A percentile compares a stretch with the other conserved stretches of the same genome.
Conservation (phyloP, 1,140 invertebrate species). For the Archivesica marissinica region DNA sequence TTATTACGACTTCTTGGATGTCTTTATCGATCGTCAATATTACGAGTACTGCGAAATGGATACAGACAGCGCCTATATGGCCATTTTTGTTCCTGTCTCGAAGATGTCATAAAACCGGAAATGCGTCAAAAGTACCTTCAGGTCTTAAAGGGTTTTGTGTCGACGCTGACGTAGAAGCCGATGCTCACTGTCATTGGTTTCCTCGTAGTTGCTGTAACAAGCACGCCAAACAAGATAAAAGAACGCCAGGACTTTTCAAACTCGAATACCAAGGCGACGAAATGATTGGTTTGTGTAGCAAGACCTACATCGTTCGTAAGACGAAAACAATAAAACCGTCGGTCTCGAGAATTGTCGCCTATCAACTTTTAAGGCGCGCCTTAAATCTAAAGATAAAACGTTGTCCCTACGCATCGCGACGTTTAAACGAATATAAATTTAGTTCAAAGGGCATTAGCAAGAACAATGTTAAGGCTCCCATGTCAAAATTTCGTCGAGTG, state of each 20-base stretch:
- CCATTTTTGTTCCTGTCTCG: slow-evolving; percentile 32
- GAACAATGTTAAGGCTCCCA: not conserved
- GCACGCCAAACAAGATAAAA: not conserved
- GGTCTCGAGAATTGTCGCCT: too few relatives aligned
- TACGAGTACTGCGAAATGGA: slow-evolving; percentile 54
- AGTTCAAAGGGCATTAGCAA: too few relatives aligned
- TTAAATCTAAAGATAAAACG: too few relatives aligned
- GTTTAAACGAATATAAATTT: too few relatives aligned
- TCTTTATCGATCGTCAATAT: slow-evolving; percentile 34
- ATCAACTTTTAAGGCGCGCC: too few relatives aligned
- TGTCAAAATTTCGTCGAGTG: not conserved
- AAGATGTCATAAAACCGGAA: slow-evolving; percentile 19
- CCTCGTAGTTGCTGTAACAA: slow-evolving; percentile 11
- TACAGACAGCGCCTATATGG: slow-evolving; percentile 65
- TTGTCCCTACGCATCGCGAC: too few relatives aligned
- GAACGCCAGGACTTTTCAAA: slow-evolving; percentile 31
- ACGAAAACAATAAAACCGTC: slow-evolving; percentile 36
- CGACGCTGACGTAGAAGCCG: not conserved
- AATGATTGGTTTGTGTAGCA: slow-evolving; percentile 27
- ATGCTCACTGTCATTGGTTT: slow-evolving; percentile 24
- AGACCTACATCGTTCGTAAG: slow-evolving; percentile 29
- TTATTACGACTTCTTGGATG: slow-evolving; percentile 70
- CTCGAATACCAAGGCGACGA: not conserved
- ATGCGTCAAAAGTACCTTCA: not conserved
- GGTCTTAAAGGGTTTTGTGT: slow-evolving; percentile 24